Percentiles rank a stretch among this genome's conserved stretches.
Conservation (phyloP, 2,113 vertebrate species). For the Nipponia nippon region DNA sequence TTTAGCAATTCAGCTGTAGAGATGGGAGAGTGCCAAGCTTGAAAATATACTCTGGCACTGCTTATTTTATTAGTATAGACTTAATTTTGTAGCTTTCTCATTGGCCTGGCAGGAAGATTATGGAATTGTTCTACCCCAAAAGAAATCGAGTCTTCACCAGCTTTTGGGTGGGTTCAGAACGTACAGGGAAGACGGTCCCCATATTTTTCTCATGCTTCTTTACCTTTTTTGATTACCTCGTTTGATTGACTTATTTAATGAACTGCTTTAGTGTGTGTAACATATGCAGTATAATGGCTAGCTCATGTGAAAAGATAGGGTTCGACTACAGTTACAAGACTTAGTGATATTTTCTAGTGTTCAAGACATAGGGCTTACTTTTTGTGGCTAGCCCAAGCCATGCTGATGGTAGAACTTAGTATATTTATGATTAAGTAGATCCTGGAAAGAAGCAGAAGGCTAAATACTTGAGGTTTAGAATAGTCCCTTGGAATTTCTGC, state of each 20-base stretch:
- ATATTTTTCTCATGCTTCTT: not conserved
- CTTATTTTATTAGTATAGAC: not conserved
- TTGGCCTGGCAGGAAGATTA: not conserved
- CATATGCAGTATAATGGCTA: not conserved
- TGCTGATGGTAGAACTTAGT: not conserved
- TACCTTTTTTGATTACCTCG: not conserved
- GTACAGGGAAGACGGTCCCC: accelerated
- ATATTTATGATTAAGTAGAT: not conserved
- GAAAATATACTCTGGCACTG: not conserved
- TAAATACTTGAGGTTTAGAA: not conserved
- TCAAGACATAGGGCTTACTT: not conserved
- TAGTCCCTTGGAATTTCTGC: not conserved
- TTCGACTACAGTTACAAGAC: not conserved
- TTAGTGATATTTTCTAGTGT: not conserved
- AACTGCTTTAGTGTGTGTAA: not conserved
- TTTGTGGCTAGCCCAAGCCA: not conserved
- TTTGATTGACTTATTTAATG: not conserved
- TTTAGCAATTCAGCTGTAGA: not conserved
- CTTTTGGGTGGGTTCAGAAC: not conserved
- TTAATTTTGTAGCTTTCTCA: not conserved
- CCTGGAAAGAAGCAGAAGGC: not conserved
- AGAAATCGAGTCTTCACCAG: not conserved
- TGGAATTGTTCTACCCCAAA: not conserved
- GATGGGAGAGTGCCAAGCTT: not conserved
- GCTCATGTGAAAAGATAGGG: not conserved